Percentiles rank a stretch among this genome's conserved stretches.
These are phyloP conservation scores for Amiota mariae DNA, from an alignment of 2,888 invertebrate species.

Conservation along the genomic window DNA sequence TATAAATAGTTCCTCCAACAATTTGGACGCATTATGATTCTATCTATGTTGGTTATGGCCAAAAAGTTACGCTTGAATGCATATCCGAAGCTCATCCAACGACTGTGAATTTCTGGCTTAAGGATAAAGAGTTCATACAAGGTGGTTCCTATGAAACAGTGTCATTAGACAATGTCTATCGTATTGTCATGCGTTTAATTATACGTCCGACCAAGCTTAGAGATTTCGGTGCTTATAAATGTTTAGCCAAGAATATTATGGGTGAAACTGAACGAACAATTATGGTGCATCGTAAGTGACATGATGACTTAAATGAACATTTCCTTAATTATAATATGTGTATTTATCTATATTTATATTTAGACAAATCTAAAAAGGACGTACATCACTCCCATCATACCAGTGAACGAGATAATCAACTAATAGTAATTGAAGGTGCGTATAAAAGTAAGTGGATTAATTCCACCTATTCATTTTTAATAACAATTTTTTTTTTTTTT, in stretches of 20 bases:
- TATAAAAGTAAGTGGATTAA: neutral
- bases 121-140: slow-evolving; percentile 70
- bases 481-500: too few species aligned
- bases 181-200: slow-evolving; percentile 83
- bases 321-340: neutral
- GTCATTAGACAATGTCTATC: slow-evolving; percentile 82
- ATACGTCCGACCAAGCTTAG: slow-evolving; percentile 78
- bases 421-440: slow-evolving; percentile 69
- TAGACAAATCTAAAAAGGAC: slow-evolving; percentile 69
- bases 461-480: neutral
- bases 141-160: slow-evolving; percentile 73
- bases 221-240: slow-evolving; percentile 86
- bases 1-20: slow-evolving; percentile 68
- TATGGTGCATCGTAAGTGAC: slow-evolving; percentile 63
- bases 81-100: slow-evolving; percentile 71
- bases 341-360: slow-evolving; percentile 2
- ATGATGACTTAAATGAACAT: neutral
- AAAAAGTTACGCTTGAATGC: slow-evolving; percentile 71
- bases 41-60: slow-evolving; percentile 70
- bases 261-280: slow-evolving; percentile 77
- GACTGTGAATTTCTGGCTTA: slow-evolving; percentile 72
- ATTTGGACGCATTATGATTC: slow-evolving; percentile 70
- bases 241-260: slow-evolving; percentile 86
- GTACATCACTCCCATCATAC: slow-evolving; percentile 65
- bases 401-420: slow-evolving; percentile 64